Base-by-base conservation (phyloP, 2,888 invertebrate genomes). In the Melanostoma mellinum region DNA sequence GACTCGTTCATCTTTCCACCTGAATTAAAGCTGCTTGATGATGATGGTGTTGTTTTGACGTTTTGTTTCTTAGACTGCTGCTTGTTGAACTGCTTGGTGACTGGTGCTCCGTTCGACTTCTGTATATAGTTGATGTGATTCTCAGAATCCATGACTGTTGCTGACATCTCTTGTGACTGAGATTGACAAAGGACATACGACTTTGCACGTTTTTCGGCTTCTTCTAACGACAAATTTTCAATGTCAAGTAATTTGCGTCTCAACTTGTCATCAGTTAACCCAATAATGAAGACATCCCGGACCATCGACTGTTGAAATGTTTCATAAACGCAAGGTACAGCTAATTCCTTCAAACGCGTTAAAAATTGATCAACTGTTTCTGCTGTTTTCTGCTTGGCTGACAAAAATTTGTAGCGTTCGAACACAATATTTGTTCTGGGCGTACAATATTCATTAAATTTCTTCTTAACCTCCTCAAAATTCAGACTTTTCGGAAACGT, bases 201-300 rank as follows among this genome's bases (percentile, higher is more conserved):
- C 4, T 68, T 68, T 6, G 68, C 44, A 42, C 55, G n/a, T 36
- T 55, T 53, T 68, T 55, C 52, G 8, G 44, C 68, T 44, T 8
- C 32, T 6, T 67, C 30, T 9, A 67, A 33, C 5, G 67, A 53
- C 6, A 68, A 9, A 36, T 56, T 10, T 9, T 38, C 56, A 3
- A 56, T 44, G 20, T 46, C 48, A 6, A 46, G 44, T 9, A 68
- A 9, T 35, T 42, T 53, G 4, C 36, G 40, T 32, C 68, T 40
- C n/a, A 68, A 6, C 10, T 56, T 46, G n/a, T 46, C 44, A n/a
- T 68, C 68, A 33, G 9, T 35, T 35, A 56, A 5, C 2, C 55
- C 68, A 46, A 56, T 69, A n/a, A 69, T 69, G 35, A 69, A 69
- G 9, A 48, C 48, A 56, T 69, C 56, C 5, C 69, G 10, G 6